These are phyloP conservation scores for Minunthozetes semirufus DNA, from an alignment of 2,888 invertebrate species.

Conservation along the genomic window DNA sequence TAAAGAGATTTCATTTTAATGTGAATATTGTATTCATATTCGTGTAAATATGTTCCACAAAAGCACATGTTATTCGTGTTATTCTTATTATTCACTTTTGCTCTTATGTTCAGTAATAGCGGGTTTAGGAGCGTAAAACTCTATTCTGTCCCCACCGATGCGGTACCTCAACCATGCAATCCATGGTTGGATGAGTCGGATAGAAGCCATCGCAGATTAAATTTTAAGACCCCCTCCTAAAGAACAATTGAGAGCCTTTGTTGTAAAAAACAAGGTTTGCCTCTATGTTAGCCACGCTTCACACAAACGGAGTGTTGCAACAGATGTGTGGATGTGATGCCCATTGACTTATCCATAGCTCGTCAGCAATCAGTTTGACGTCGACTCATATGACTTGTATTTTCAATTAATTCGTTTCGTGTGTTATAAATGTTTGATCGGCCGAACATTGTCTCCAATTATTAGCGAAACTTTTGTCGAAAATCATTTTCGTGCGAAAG, in stretches of 20 bases:
- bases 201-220: conserved; percentile 23
- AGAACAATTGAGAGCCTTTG: background rate
- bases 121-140: background rate
- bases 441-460: background rate
- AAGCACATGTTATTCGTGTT: conserved; percentile 21
- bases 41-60: conserved; percentile 26
- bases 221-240: conserved; percentile 13
- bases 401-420: conserved; percentile 28
- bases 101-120: background rate
- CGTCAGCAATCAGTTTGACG: conserved; percentile 26
- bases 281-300: conserved; percentile 31
- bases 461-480: conserved; percentile 7
- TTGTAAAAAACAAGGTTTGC: conserved; percentile 31
- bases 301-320: conserved; percentile 15
- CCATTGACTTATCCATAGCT: conserved; percentile 24
- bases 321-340: conserved; percentile 26
- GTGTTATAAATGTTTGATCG: conserved; percentile 21
- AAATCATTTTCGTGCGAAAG: conserved; percentile 29
- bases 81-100: background rate
- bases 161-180: conserved; percentile 15
- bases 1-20: conserved; percentile 18
- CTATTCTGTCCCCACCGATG: conserved; percentile 19
- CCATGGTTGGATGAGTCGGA: conserved; percentile 8
- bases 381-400: conserved; percentile 20
- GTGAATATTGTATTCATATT: conserved; percentile 14